These are phyloP conservation scores for Anoura caudifer DNA, from an alignment of 2,113 vertebrate genomes.

Conservation along the genomic window DNA sequence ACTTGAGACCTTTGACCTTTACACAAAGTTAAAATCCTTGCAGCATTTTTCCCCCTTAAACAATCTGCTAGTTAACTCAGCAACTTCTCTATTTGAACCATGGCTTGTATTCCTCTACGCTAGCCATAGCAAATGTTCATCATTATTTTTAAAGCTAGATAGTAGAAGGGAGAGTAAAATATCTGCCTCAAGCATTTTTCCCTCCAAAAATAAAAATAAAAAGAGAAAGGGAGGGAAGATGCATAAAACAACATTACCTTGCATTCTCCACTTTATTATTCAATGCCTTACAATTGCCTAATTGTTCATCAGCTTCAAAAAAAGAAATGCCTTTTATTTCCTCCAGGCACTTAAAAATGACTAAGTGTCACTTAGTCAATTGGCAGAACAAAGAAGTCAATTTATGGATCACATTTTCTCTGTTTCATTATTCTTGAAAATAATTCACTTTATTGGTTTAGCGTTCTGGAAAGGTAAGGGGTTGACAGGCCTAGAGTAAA, in stretches of 20 bases:
- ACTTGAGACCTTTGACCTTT: constrained; percentile 48
- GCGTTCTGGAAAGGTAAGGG: constrained; percentile 71
- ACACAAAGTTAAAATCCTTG: constrained; percentile 41
- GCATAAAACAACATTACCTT: constrained; percentile 63
- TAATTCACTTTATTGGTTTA: constrained; percentile 78
- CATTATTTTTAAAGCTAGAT: constrained; percentile 49
- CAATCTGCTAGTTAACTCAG: constrained; percentile 26
- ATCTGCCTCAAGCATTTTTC: constrained; percentile 7
- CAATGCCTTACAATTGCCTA: constrained; percentile 70
- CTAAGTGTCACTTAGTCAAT: constrained; percentile 80
- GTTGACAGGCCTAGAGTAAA: constrained; percentile 66
- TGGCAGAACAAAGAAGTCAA: constrained; percentile 80
- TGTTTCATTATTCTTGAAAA: constrained; percentile 76
- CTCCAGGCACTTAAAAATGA: constrained; percentile 77
- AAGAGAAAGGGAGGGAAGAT: constrained; percentile 45
- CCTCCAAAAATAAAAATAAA: constrained; percentile 70
- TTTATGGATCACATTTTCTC: constrained; percentile 78
- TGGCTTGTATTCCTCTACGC: background rate
- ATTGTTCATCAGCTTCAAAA: constrained; percentile 76
- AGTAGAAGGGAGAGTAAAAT: constrained; percentile 52
- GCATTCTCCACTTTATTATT: constrained; percentile 67
- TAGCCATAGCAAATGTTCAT: constrained; percentile 29
- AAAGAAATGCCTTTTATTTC: constrained; percentile 80
- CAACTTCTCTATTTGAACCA: constrained; percentile 26
- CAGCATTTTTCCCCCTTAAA: background rate